Evolutionary conservation across 2,797 vertebrate genomes (phyloP).

Genomic region (Heteromormyrus szaboi): DNA sequence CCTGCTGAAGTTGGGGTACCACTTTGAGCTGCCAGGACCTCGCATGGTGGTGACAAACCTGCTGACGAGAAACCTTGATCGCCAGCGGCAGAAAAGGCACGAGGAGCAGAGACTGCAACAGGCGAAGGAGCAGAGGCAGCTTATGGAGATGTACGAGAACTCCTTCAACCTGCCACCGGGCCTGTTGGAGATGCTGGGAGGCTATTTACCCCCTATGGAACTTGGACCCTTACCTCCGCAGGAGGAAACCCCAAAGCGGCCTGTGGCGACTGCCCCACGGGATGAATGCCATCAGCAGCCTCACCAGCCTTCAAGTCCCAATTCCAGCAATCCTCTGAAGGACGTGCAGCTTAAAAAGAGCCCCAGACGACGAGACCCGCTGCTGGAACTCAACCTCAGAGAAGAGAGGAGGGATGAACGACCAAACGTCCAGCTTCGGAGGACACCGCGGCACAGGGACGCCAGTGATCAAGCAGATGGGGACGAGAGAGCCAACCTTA

Average conservation of each 20-base stretch:
- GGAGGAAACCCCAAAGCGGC: slow-evolving; percentile 17
- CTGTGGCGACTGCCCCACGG: slow-evolving; percentile 20
- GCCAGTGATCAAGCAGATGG: slow-evolving; percentile 29
- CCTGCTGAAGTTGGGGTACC: slow-evolving; percentile 93
- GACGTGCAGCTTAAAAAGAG: slow-evolving; percentile 73
- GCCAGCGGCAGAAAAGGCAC: slow-evolving; percentile 83
- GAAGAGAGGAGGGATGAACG: slow-evolving; percentile 45
- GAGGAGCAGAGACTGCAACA: slow-evolving; percentile 83
- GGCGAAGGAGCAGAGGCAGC: slow-evolving; percentile 70
- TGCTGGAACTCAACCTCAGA: slow-evolving; percentile 52
- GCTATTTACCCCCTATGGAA: slow-evolving; percentile 65
- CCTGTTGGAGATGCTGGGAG: slow-evolving; percentile 79
- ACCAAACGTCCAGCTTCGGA: slow-evolving; percentile 54
- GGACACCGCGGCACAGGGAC: slow-evolving; percentile 43
- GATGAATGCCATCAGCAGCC: slow-evolving; percentile 22
- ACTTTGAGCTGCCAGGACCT: slow-evolving; percentile 89
- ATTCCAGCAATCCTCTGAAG: slow-evolving; percentile 55
- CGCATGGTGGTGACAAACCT: slow-evolving; percentile 97
- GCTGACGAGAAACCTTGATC: slow-evolving; percentile 87
- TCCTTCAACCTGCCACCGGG: slow-evolving; percentile 79
- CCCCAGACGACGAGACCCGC: slow-evolving; percentile 62
- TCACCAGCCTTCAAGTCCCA: slow-evolving; percentile 28
- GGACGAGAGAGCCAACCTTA: slow-evolving; percentile 77
- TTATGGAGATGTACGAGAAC: slow-evolving; percentile 78
- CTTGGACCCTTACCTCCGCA: slow-evolving; percentile 34